Conservation (phyloP, 2,888 invertebrate genomes). For the Zelleria hepariella region DNA sequence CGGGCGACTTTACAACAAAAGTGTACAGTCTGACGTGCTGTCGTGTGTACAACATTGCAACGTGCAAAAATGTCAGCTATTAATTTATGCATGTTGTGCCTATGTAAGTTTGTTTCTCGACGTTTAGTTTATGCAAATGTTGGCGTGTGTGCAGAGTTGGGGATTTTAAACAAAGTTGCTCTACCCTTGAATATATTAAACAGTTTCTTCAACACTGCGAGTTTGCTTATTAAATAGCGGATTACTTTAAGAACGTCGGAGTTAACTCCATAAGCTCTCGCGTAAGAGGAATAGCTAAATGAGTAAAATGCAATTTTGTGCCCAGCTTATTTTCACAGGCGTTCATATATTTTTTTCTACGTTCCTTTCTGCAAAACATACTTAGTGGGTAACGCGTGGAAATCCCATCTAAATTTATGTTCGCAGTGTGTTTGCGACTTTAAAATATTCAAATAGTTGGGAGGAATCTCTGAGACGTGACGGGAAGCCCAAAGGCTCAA, state of each 20-base stretch:
- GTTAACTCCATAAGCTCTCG: background rate
- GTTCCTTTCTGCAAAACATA: background rate
- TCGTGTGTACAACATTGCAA: background rate
- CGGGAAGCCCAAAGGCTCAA: slow-evolving; percentile 17
- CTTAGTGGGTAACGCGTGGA: background rate
- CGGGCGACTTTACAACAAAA: no score
- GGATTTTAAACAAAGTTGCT: slow-evolving; percentile 1
- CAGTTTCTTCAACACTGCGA: background rate
- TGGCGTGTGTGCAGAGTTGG: background rate
- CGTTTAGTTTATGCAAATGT: slow-evolving; percentile 1
- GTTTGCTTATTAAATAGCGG: background rate
- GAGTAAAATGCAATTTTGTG: background rate
- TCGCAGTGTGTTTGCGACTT: background rate
- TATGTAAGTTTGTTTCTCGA: background rate
- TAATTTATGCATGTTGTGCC: background rate
- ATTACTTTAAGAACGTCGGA: background rate
- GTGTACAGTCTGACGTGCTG: no score
- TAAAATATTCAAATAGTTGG: slow-evolving; percentile 18
- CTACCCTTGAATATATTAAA: background rate
- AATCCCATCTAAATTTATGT: background rate
- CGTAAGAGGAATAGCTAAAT: background rate
- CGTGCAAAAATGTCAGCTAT: background rate
- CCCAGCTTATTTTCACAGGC: background rate
- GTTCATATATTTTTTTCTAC: background rate
- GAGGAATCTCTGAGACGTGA: slow-evolving; percentile 31